Evolutionary conservation across 2,797 vertebrate species (phyloP).

Genomic region (Meda fulgida): DNA sequence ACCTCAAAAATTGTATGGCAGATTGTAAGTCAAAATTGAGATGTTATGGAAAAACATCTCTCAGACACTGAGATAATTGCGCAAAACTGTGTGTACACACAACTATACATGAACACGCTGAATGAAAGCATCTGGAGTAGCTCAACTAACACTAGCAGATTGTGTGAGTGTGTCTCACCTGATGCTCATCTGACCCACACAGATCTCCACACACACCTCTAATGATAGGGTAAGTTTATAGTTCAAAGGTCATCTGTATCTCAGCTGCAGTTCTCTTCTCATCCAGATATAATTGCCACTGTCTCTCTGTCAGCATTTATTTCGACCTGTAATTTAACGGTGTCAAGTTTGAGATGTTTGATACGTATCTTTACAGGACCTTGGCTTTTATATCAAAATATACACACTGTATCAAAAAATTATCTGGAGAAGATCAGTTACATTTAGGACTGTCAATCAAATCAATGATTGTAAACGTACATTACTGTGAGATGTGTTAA

Average conservation of each 20-base stretch:
- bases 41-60: not conserved
- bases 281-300: constrained; percentile 80
- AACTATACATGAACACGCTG: not conserved
- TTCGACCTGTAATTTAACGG: constrained; percentile 7
- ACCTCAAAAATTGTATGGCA: not conserved
- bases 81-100: not conserved
- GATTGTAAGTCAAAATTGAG: not conserved
- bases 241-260: constrained; percentile 72
- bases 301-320: constrained; percentile 58
- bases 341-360: constrained; percentile 21
- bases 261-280: constrained; percentile 68
- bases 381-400: constrained; percentile 81
- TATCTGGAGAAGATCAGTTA: constrained; percentile 80
- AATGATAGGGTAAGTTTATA: constrained; percentile 83
- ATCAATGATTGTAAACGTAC: not conserved
- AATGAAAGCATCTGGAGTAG: not conserved
- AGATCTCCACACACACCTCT: constrained; percentile 81
- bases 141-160: not conserved
- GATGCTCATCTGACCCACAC: constrained; percentile 71
- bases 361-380: constrained; percentile 55
- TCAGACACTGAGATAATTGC: not conserved
- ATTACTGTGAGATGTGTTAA: not conserved
- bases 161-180: constrained; percentile 70
- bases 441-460: constrained; percentile 27
- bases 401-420: constrained; percentile 67